Base-by-base conservation (phyloP, 1,140 invertebrate genomes). In the Ips nitidus region DNA sequence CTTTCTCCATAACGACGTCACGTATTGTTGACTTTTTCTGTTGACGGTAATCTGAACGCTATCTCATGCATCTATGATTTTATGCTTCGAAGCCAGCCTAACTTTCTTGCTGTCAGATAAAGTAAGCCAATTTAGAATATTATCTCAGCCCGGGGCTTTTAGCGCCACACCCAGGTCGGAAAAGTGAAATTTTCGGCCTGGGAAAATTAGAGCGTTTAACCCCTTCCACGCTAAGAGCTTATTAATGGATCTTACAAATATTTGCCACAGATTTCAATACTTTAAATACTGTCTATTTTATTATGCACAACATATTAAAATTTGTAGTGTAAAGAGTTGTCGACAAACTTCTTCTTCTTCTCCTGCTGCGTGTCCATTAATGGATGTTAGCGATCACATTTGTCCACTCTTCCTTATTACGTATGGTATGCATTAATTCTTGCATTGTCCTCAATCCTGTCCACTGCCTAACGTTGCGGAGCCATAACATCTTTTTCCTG, bases 51-150 rank as follows among this genome's bases (percentile, higher is more conserved):
- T 52, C 61, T 36, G 50, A 52, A 63, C 45, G 47, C 41, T 63
- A 52, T 63, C 61, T 63, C 61, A 63, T 63, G 61, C 61, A 63
- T 63, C 61, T 63, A 63, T 63, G 50, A 63, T 37, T 63, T 63
- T 63, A 63, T 63, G 37, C 40, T n/a, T n/a, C 50, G 7, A 3
- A 52, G 47, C 41, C 47, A 61, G 41, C 47, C 59, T 47, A 61
- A 47, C 59, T 52, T 61, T 63, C 50, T n/a, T 8, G 50, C 50
- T 63, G 61, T 52, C 61, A 53, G 47, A 63, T 61, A 61, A 61
- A 61, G 59, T 47, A 61, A 47, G 43, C 59, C 59, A 61, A 61
- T 63, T 63, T 63, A 63, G 45, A 63, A 52, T 62, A 62, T 62
- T 62, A 62, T 59, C 57, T 59, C 38, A 59, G 37, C 59, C 50